Percentiles rank a stretch among this genome's conserved stretches.
These are phyloP conservation scores for Psilopogon haemacephalus DNA, from an alignment of 2,113 vertebrate species.

Conservation along the genomic window DNA sequence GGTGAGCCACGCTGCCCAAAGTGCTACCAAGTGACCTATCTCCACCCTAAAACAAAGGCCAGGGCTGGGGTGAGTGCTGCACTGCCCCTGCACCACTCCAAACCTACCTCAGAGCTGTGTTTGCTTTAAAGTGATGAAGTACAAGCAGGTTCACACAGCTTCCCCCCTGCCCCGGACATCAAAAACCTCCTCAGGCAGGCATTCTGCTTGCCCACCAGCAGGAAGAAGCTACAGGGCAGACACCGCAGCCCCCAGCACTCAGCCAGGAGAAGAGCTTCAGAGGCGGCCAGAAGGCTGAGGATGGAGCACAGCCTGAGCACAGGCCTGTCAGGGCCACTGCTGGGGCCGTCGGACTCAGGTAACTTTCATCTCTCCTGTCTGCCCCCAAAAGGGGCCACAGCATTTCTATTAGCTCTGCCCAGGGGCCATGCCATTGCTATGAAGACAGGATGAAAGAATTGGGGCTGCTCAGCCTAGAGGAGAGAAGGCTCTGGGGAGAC, in stretches of 20 bases:
- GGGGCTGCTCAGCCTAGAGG: no score
- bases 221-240: rapidly evolving
- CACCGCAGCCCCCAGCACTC: background rate
- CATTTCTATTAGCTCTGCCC: no score
- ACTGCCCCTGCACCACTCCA: rapidly evolving
- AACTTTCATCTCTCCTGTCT: rapidly evolving
- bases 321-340: rapidly evolving
- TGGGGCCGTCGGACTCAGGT: rapidly evolving
- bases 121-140: background rate
- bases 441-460: no score
- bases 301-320: background rate
- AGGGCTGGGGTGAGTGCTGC: rapidly evolving
- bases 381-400: rapidly evolving
- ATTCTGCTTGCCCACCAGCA: background rate
- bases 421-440: no score
- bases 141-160: background rate
- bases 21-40: background rate
- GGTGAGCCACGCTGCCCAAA: background rate
- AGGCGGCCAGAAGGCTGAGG: background rate
- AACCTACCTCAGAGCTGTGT: rapidly evolving
- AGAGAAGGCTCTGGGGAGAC: no score
- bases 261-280: rapidly evolving
- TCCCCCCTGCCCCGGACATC: background rate
- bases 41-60: background rate
- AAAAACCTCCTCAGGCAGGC: background rate